Evolutionary conservation across 2,888 invertebrate genomes (phyloP).

Genomic region (Amorpha juglandis): DNA sequence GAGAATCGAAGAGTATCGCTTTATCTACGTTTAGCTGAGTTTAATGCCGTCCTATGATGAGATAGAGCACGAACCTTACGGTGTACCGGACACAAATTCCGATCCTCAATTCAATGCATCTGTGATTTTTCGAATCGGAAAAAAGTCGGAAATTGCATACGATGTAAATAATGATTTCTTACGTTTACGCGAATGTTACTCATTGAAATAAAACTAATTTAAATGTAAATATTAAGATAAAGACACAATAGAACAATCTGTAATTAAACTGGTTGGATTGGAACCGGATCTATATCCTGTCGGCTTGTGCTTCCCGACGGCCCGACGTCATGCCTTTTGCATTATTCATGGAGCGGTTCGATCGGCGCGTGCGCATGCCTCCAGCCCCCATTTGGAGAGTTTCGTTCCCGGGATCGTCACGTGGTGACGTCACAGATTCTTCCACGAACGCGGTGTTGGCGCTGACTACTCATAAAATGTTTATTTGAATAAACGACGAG

Average conservation of each 20-base stretch:
- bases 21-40: too few relatives aligned
- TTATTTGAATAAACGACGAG: too few relatives aligned
- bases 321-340: constrained; percentile 56
- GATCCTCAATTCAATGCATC: too few relatives aligned
- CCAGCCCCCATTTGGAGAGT: constrained; percentile 42
- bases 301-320: constrained; percentile 56
- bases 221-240: constrained; percentile 16
- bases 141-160: too few relatives aligned
- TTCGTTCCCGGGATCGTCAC: constrained; percentile 44
- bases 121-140: too few relatives aligned
- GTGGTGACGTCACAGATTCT: constrained; percentile 43
- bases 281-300: constrained; percentile 80
- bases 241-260: constrained; percentile 16
- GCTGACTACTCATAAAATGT: neutral
- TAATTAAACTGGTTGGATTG: constrained; percentile 38
- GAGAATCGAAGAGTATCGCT: too few relatives aligned
- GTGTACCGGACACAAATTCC: too few relatives aligned
- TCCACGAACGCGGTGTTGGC: neutral
- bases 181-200: too few relatives aligned
- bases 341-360: constrained; percentile 63
- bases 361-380: constrained; percentile 45
- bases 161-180: too few relatives aligned
- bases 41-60: too few relatives aligned
- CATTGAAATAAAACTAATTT: too few relatives aligned
- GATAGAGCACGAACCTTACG: too few relatives aligned